Percentiles rank a stretch among this genome's conserved stretches.
These are phyloP conservation scores for Galerucella calmariensis DNA, from an alignment of 2,888 invertebrate species.

Conservation along the genomic window DNA sequence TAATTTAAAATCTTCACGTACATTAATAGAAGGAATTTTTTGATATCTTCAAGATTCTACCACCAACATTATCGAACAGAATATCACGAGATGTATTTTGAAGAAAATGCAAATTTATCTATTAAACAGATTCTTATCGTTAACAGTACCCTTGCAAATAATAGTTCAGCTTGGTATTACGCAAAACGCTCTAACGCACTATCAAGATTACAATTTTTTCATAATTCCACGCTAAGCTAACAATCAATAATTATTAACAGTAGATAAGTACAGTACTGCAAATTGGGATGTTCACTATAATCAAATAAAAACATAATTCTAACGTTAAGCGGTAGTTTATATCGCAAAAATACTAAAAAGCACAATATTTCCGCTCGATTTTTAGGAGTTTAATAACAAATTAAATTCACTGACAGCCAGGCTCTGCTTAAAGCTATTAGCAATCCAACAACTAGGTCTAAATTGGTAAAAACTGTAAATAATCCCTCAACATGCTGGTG, in stretches of 20 bases:
- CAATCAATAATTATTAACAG: constrained; percentile 2
- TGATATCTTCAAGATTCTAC: not conserved
- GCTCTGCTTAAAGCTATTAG: too few species aligned
- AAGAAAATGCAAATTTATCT: constrained; percentile 31
- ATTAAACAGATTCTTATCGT: constrained; percentile 33
- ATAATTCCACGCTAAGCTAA: constrained; percentile 12
- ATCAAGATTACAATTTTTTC: constrained; percentile 28
- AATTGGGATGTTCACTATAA: not conserved
- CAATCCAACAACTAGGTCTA: too few species aligned
- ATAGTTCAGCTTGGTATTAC: constrained; percentile 21
- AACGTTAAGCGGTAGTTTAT: too few species aligned
- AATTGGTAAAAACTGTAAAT: too few species aligned
- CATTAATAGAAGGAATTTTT: not conserved
- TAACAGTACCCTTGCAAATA: constrained; percentile 30
- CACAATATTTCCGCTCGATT: too few species aligned
- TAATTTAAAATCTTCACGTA: too few species aligned
- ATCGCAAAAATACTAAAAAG: too few species aligned
- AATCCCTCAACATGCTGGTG: too few species aligned
- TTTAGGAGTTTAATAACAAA: too few species aligned
- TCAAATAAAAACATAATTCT: too few species aligned
- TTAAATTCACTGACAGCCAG: too few species aligned
- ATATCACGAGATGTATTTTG: constrained; percentile 17
- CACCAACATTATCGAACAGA: constrained; percentile 11
- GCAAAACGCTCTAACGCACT: constrained; percentile 15
- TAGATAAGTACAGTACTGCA: constrained; percentile 1